Percentiles rank a stretch among this genome's conserved stretches.
Conservation (phyloP, 2,113 vertebrate genomes). For the Felis catus region F.catus_Fca126_mat1.0 CM031423.1:77966001-77966500, state of each 20-base stretch:
- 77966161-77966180: background rate
- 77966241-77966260: background rate
- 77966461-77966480: background rate
- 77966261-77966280: fast-evolving
- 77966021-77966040: background rate
- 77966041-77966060: background rate
- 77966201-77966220: background rate
- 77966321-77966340: fast-evolving
- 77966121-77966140: background rate
- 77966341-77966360: background rate
- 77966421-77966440: background rate
- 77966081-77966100: no score
- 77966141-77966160: background rate
- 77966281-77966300: background rate
- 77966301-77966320: background rate
- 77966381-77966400: fast-evolving
- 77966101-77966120: background rate
- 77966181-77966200: background rate
- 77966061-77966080: background rate
- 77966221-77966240: fast-evolving
- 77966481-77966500: background rate
- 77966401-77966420: background rate
- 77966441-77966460: no score
- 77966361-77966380: fast-evolving
- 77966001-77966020: background rate